Evolutionary conservation across 2,888 invertebrate genomes (phyloP).

Genomic region (Chymomyza fuscimana): DNA sequence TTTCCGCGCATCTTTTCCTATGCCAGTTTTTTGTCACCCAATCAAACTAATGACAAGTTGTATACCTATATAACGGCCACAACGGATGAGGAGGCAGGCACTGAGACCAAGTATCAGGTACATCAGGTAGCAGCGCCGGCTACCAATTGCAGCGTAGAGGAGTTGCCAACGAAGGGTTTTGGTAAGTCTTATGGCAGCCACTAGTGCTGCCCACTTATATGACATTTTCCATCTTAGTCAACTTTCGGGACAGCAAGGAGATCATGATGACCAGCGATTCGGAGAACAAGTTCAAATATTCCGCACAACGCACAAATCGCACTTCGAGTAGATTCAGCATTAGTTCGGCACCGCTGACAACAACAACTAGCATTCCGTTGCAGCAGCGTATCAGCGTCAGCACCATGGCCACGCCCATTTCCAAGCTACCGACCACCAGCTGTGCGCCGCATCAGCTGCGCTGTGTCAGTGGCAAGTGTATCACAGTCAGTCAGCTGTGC

Average conservation of each 20-base stretch:
- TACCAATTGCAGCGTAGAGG: slow-evolving; percentile 56
- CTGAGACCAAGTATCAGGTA: slow-evolving; percentile 61
- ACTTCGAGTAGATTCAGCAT: slow-evolving; percentile 54
- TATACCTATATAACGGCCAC: slow-evolving; percentile 73
- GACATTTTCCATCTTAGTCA: slow-evolving; percentile 76
- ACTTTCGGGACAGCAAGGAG: slow-evolving; percentile 83
- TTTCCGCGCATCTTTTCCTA: slow-evolving; percentile 76
- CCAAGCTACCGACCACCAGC: slow-evolving; percentile 29
- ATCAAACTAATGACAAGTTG: slow-evolving; percentile 69
- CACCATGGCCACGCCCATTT: slow-evolving; percentile 34
- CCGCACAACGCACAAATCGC: slow-evolving; percentile 66
- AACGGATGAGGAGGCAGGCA: slow-evolving; percentile 68
- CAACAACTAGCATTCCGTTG: slow-evolving; percentile 52
- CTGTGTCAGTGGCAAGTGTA: slow-evolving; percentile 84
- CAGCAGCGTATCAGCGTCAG: slow-evolving; percentile 50
- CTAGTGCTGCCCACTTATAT: slow-evolving; percentile 11
- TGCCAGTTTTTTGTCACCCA: slow-evolving; percentile 76
- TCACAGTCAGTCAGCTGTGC: slow-evolving; percentile 83
- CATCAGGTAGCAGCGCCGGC: slow-evolving; percentile 58
- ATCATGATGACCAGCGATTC: slow-evolving; percentile 83
- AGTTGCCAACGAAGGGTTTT: slow-evolving; percentile 67
- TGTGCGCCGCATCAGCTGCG: slow-evolving; percentile 82
- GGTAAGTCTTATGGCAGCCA: slow-evolving; percentile 43
- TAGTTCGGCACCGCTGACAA: slow-evolving; percentile 62
- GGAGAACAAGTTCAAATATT: slow-evolving; percentile 79